Evolutionary conservation across 2,797 vertebrate genomes (phyloP).

Genomic region (Melanotaenia boesemani): DNA sequence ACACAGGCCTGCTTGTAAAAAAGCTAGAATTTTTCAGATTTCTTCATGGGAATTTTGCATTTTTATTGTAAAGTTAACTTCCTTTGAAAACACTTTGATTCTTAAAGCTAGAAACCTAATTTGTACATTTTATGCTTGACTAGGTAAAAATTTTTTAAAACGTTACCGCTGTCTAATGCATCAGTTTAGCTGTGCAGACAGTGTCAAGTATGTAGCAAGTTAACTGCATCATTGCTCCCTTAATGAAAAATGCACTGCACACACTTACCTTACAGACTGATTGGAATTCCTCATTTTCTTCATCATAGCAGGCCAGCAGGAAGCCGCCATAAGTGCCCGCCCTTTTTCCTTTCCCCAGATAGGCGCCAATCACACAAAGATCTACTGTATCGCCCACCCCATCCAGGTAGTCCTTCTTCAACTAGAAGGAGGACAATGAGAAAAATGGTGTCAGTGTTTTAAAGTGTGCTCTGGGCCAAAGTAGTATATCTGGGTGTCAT

Average conservation of each 20-base stretch:
- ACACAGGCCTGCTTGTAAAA: background rate
- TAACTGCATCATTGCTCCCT: background rate
- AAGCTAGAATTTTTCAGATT: background rate
- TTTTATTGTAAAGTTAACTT: background rate
- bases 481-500: background rate
- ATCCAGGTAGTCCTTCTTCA: conserved; percentile 95
- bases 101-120: conserved; percentile 7
- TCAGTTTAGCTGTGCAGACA: background rate
- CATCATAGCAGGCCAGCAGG: conserved; percentile 90
- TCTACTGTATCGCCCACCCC: conserved; percentile 91
- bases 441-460: background rate
- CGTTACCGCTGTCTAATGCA: background rate
- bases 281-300: conserved; percentile 92
- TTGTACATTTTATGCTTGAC: background rate
- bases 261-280: conserved; percentile 90
- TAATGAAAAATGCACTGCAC: background rate
- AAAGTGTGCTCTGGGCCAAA: background rate
- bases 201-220: background rate
- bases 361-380: conserved; percentile 92
- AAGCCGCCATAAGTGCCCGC: conserved; percentile 91
- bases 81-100: no score
- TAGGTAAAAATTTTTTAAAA: background rate
- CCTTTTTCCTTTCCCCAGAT: conserved; percentile 91
- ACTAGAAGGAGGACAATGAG: conserved; percentile 64
- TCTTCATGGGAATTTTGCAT: background rate